Evolutionary conservation across 2,797 vertebrate genomes (phyloP).

Genomic region (Rhynchonycteris naso): DNA sequence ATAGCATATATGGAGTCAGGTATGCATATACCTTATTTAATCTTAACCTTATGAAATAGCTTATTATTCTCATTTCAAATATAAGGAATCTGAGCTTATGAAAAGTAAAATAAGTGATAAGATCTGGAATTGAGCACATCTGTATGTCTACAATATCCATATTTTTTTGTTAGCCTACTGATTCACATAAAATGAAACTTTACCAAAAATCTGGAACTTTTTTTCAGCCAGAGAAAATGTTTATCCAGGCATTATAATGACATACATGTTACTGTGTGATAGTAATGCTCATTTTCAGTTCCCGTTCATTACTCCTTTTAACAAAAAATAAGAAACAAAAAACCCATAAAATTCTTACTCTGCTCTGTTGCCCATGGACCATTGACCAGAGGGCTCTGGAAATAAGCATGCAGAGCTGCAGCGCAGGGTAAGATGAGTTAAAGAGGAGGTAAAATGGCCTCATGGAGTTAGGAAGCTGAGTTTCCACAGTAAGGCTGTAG

Average conservation of each 20-base stretch:
- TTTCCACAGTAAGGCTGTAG: background rate
- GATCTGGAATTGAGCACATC: background rate
- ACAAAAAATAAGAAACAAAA: background rate
- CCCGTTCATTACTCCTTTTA: background rate
- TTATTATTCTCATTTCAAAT: background rate
- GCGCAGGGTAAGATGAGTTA: background rate
- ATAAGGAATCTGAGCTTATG: background rate
- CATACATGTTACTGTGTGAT: conserved; percentile 22
- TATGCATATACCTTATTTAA: background rate
- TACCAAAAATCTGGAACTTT: background rate
- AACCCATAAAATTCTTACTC: background rate
- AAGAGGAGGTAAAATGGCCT: background rate
- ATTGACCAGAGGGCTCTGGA: background rate
- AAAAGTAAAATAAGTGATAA: conserved; percentile 16
- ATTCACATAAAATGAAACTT: background rate
- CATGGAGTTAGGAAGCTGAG: background rate
- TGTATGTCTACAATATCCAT: background rate
- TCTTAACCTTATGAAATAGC: background rate
- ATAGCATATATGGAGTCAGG: background rate
- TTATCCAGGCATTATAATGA: background rate
- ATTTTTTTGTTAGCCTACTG: background rate
- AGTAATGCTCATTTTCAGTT: background rate
- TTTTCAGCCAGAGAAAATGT: conserved; percentile 20
- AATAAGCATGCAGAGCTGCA: background rate
- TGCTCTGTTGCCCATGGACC: background rate